Evolutionary conservation across 2,797 vertebrate genomes (phyloP), one percentile per base, ranked within the genome.

Genomic region (Danio tinwini): DNA sequence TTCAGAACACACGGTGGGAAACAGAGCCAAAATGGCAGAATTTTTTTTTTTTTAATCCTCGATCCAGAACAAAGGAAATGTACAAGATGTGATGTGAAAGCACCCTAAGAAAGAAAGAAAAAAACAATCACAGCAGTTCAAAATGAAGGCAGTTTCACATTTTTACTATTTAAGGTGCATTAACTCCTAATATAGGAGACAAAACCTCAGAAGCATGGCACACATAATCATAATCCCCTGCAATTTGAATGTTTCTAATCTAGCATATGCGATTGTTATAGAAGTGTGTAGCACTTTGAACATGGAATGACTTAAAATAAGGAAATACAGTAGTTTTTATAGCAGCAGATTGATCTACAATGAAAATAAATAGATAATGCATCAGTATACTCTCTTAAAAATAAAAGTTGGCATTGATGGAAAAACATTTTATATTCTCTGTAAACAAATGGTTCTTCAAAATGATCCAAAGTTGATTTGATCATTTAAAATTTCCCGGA

Each of bases 201-300:
- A 40, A 13, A 56, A 58, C 12, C 13, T 67, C 72, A 58, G 50
- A 76, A 73, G 82, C 80, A 81, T 74, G 76, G 17, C 44, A 68
- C 49, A 62, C 65, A 74, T 73, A 42, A 4, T 81, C 52, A 45
- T 12, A 11, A 80, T 21, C 10, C 11, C 37, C 50, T 68, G 62
- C 63, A 11, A 29, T 52, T 56, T 40, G 50, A 67, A 40, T 67
- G 70, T 82, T 76, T 73, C 76, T 44, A 39, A 52, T 68, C 14
- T 29, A 53, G 37, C 47, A 77, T 37, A 53, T 42, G 29, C 40
- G 11, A 72, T 69, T 37, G 42, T 49, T 11, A 14, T 11, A 59
- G 52, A 39, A 17, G 29, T 6, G 40, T 58, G 29, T n/a, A 72
- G 70, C 40, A 58, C 70, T 40, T 76, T 13, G n/a, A 45, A 17